Evolutionary conservation across 1,140 invertebrate species (phyloP), one percentile per base, ranked within the genome.

Genomic region (Neomicropteryx cornuta): DNA sequence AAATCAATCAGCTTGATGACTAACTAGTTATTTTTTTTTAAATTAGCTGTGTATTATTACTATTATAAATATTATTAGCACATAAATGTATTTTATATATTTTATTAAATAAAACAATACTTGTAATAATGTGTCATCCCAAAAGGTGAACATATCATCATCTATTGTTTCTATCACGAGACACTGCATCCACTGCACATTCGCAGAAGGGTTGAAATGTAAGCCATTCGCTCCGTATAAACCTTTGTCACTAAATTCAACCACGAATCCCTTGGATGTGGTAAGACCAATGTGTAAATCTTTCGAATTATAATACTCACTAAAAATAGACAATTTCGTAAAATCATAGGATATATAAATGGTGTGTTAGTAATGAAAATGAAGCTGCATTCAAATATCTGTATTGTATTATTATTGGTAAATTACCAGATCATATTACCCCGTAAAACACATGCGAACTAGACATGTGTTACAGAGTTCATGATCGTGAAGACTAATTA

Each of bases 271-370:
- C 41, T 68, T 68, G 33, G 80, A 84, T 49, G 77, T 80, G 30
- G 83, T 87, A 38, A 88, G 73, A 28, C 83, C 83, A 59, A 87
- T 87, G 58, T 88, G 84, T 33, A 88, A 71, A 68, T 87, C 81
- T 58, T 77, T 78, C 28, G 76, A 76, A 61, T 83, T 81, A 52
- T 75, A 76, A 58, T 85, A 86, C 59, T 83, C 76, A 62, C 82
- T 85, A 60, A 41, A 71, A 70, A 44, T 39, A 43, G 8, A 46
- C 31, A 48, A 16, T 18, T 8, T 11, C 13, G 5, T 23, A 31
- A 38, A 34, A 38, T 18, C 3, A 38, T 19, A 31, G 38, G 5
- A 42, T 36, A 3, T 6, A 35, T 18, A 33, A 11, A 11, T 27
- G n/a, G 20, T 11, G 10, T 18, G 21, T 24, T 24, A 6, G 5